Evolutionary conservation across 2,113 vertebrate species (phyloP), one percentile per base, ranked within the genome.

Genomic region (Mesitornis unicolor): DNA sequence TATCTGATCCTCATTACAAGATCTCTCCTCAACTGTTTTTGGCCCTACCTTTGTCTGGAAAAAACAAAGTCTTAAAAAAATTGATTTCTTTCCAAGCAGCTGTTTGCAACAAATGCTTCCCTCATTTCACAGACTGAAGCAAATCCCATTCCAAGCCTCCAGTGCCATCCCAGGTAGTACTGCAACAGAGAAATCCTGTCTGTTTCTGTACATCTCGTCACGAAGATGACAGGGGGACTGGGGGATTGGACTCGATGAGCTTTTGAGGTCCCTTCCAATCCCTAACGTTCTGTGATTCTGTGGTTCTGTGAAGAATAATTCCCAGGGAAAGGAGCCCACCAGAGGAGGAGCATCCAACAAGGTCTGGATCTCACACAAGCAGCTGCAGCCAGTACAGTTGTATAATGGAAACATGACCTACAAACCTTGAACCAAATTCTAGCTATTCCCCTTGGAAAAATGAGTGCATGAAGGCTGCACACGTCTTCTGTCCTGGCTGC

Each of bases 381-480:
- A 67, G 65, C 84, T 78, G 43, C 64, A 88, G 43, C 18, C 64
- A 35, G 83, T 5, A 15, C 56, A 54, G 85, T 71, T 95, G 85
- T 84, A 9, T 90, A 94, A 96, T 29, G 71, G 76, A 75, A 86
- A 88, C 71, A 75, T 63, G 91, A 92, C 89, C 94, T 65, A 95
- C 82, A 93, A 97, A 96, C 83, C 93, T 74, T 29, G 47, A 94
- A 77, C 68, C 78, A 70, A 93, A 90, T 88, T 80, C 71, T 29
- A 14, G 33, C 8, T 80, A 28, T 25, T 73, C 48, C n/a, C 67
- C 59, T 91, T 69, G 4, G 45, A 61, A 74, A 65, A 79, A 35
- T 0, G 2, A 71, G 40, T 1, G 2, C 0, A 0, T 29, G 91
- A 63, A 73, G 65, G 74, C 29, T 38, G 17, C 63, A 25, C 1